Evolutionary conservation across 2,888 invertebrate genomes (phyloP), one percentile per base, ranked within the genome.

Genomic region (Spilosoma lubricipeda): DNA sequence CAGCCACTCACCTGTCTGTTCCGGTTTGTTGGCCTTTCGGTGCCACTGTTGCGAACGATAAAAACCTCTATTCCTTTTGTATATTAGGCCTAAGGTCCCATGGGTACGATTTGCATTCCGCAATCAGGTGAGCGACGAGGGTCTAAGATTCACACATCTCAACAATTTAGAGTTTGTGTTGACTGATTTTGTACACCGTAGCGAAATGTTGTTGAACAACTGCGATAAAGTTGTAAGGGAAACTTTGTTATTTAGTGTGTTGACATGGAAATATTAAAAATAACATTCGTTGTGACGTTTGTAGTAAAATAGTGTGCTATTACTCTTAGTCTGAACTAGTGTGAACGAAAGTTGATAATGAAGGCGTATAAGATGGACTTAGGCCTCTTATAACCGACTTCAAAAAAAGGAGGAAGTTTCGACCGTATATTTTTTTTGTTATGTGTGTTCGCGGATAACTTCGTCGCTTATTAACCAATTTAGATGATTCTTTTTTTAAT

Each of bases 61-160:
- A 89, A 87, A 87, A 86, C 79, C 89, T 87, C 85, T 90, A 91
- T 91, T 87, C 81, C 77, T 80, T 81, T 83, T 82, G 82, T 77
- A 85, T 88, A 90, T 87, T 89, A 87, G 86, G 85, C 82, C 80
- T 84, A 88, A 78, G 87, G 79, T 91, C 90, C 89, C 88, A 70
- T 86, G 89, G 87, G 91, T 59, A 64, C 87, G 82, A 90, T 91
- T 90, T 88, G 88, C 88, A 88, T 91, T 90, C 90, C 91, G 90
- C 90, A 92, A 92, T 91, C 92, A 91, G 92, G 90, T 92, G 88
- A 90, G 85, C 88, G 89, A 90, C 88, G 87, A 90, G 92, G 91
- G 92, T 90, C 87, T 86, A 86, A 88, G 87, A 89, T 86, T 89
- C 86, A 84, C 88, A 85, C 85, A 88, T 88, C 89, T 91, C 89